Conservation (phyloP, 2,888 invertebrate species). For the Zaprionus lineosus region DNA sequence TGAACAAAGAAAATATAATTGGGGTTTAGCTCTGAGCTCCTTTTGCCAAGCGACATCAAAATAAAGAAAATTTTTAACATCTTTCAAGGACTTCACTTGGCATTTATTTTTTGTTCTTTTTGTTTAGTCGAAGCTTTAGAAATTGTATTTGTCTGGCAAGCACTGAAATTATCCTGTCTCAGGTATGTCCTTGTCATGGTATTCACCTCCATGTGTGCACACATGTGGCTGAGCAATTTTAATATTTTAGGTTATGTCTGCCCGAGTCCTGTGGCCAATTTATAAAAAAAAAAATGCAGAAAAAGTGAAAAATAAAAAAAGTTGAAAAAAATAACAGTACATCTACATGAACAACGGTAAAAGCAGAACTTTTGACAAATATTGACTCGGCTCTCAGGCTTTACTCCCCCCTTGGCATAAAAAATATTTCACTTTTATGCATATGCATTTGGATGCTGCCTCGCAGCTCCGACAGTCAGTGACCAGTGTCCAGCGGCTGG, state of each 20-base stretch:
- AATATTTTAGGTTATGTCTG: slow-evolving; percentile 43
- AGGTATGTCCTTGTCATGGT: background rate
- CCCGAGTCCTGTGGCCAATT: slow-evolving; percentile 27
- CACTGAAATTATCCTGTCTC: too few relatives aligned
- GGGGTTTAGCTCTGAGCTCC: too few relatives aligned
- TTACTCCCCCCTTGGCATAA: slow-evolving; percentile 2
- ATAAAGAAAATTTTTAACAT: too few relatives aligned
- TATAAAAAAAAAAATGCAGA: slow-evolving; percentile 13
- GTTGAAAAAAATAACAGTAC: slow-evolving; percentile 11
- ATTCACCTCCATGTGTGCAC: background rate
- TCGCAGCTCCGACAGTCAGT: too few relatives aligned
- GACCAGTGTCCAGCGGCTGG: too few relatives aligned
- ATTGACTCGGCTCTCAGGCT: slow-evolving; percentile 52
- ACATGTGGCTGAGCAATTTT: slow-evolving; percentile 20
- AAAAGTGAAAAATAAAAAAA: slow-evolving; percentile 28
- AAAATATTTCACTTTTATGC: slow-evolving; percentile 27
- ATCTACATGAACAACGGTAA: slow-evolving; percentile 13
- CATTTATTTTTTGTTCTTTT: too few relatives aligned
- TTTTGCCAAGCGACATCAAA: too few relatives aligned
- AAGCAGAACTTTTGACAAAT: slow-evolving; percentile 56
- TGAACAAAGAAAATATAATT: too few relatives aligned
- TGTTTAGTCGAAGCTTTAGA: too few relatives aligned
- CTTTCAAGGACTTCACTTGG: too few relatives aligned
- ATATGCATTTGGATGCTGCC: slow-evolving; percentile 49
- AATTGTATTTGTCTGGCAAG: too few relatives aligned